Base-by-base conservation (phyloP, 2,113 vertebrate species). In the Trinectes maculatus region DNA sequence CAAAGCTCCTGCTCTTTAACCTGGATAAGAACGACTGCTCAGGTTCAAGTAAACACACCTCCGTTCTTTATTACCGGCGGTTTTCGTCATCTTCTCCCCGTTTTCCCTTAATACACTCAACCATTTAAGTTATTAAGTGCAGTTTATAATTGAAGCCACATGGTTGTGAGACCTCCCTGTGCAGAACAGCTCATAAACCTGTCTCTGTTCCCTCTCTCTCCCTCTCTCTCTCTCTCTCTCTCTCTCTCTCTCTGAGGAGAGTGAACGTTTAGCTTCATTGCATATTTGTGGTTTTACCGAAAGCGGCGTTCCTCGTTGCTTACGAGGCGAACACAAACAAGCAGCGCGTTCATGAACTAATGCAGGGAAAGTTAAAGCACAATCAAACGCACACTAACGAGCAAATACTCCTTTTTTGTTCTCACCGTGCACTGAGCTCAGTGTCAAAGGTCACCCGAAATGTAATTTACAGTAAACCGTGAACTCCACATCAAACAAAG, bases 141-240 rank as follows among this genome's bases (percentile, higher is more conserved):
- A 31, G 62, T 60, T 83, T 54, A 47, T 85, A 85, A 91, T 72
- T 71, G 44, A 65, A 85, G 43, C 74, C 90, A 90, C 37, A 73
- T 79, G 83, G 59, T 36, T 33, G 21, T 1, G 51, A 54, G 68
- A 68, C 34, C 44, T 43, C 43, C 44, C 15, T 37, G 56, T 76
- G 72, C 53, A 76, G 74, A 82, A 67, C 83, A 82, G 79, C 84
- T 72, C 79, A 61, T 89, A 81, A 89, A 89, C 55, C 68, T 39
- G 80, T 46, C 85, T 79, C 73, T 39, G 54, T 43, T 43, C 76
- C 64, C 62, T 56, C 67, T 64, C 70, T 1, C 76, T 67, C 62
- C 53, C 67, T 64, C 70, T 1, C 76, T 67, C 62, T 56, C 67
- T 64, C 70, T 1, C 76, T 67, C 62, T 56, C 67, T 64, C 70